Evolutionary conservation across 2,797 vertebrate species (phyloP).

Genomic region (Zenarchopterus dispar): DNA sequence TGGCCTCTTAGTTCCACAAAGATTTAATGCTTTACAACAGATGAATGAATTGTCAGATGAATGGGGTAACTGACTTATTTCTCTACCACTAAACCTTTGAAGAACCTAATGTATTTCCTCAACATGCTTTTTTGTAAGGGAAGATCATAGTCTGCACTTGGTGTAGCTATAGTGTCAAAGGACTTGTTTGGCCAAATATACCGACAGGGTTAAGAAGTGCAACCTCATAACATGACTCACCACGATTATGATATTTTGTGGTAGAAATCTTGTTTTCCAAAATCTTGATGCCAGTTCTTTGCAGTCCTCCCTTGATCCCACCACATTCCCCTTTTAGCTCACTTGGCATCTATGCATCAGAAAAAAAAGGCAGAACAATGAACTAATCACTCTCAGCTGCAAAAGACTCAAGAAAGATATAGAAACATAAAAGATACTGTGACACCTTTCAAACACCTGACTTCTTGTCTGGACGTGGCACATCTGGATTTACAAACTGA

Average conservation of each 20-base stretch:
- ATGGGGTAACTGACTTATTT: conserved; percentile 49
- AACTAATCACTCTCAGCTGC: conserved; percentile 64
- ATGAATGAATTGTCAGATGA: conserved; percentile 61
- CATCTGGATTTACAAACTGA: conserved; percentile 55
- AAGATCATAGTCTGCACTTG: conserved; percentile 5
- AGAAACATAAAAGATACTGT: conserved; percentile 19
- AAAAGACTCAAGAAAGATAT: conserved; percentile 40
- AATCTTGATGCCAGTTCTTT: conserved; percentile 8
- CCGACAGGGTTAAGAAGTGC: neutral
- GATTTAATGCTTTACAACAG: conserved; percentile 37
- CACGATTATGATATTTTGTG: conserved; percentile 26
- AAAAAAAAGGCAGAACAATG: conserved; percentile 47
- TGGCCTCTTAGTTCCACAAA: conserved; percentile 51
- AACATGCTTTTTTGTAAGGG: conserved; percentile 32
- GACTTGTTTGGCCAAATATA: neutral
- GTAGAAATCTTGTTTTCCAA: conserved; percentile 35
- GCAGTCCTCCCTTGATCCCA: conserved; percentile 1
- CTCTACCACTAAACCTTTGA: conserved; percentile 11
- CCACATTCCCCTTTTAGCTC: conserved; percentile 13
- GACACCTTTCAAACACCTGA: conserved; percentile 47
- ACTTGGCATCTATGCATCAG: conserved; percentile 16
- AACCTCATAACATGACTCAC: conserved; percentile 21
- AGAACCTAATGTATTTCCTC: conserved; percentile 31
- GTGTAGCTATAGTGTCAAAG: conserved; percentile 1
- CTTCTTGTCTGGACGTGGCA: conserved; percentile 37